Conservation (phyloP, 2,888 invertebrate genomes). For the Tenthredo livida region DNA sequence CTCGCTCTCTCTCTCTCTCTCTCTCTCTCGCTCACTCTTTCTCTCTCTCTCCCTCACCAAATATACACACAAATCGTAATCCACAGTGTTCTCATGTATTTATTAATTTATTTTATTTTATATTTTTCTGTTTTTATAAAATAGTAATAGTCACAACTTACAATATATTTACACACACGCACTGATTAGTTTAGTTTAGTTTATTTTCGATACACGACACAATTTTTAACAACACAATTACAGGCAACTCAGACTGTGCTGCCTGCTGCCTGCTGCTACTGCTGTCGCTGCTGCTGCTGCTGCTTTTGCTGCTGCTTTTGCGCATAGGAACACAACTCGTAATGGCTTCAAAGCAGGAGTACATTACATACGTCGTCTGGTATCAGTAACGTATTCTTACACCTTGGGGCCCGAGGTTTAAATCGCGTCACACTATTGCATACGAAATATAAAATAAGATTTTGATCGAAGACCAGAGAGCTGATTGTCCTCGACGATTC, state of each 20-base stretch:
- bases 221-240: slow-evolving; percentile 41
- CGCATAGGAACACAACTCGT: slow-evolving; percentile 45
- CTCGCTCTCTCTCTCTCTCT: background rate
- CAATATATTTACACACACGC: slow-evolving; percentile 34
- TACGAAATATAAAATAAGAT: background rate
- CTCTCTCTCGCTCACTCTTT: background rate
- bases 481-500: background rate
- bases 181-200: background rate
- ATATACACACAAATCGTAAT: background rate
- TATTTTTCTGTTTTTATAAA: background rate
- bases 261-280: slow-evolving; percentile 15
- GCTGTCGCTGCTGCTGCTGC: slow-evolving; percentile 24
- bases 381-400: background rate
- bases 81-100: background rate
- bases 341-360: slow-evolving; percentile 38
- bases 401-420: background rate
- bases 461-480: background rate
- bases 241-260: slow-evolving; percentile 23
- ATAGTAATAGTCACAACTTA: slow-evolving; percentile 11
- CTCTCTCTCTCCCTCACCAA: background rate
- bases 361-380: slow-evolving; percentile 39
- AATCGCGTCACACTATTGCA: background rate
- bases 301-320: slow-evolving; percentile 42
- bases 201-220: slow-evolving; percentile 12
- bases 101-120: background rate